Conservation (phyloP, 2,888 invertebrate genomes). For the Rhodophaea formosa region DNA sequence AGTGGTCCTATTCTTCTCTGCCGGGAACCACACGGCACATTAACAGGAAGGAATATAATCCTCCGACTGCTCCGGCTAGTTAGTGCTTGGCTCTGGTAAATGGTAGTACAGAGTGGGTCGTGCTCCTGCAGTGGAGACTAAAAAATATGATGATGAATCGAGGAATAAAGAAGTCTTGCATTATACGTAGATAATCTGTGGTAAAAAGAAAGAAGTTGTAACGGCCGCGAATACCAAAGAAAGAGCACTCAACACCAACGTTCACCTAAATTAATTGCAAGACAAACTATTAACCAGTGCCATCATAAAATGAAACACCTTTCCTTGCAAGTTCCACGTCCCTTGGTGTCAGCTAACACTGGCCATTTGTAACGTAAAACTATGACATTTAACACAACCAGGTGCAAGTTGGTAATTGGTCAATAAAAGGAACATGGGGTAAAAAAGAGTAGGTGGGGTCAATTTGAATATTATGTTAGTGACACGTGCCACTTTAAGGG, state of each 20-base stretch:
- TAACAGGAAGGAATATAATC: no score
- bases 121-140: no score
- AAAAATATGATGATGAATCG: no score
- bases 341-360: background rate
- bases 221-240: conserved; percentile 9
- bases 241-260: background rate
- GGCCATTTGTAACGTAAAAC: conserved; percentile 7
- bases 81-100: no score
- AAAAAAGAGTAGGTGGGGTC: conserved; percentile 10
- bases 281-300: background rate
- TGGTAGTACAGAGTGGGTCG: no score
- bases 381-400: conserved; percentile 11
- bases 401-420: conserved; percentile 7
- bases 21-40: no score
- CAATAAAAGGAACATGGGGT: conserved; percentile 11
- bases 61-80: no score
- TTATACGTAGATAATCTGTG: no score
- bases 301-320: background rate
- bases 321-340: background rate
- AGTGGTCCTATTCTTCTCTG: no score
- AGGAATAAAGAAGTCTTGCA: no score
- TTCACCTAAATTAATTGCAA: conserved; percentile 2
- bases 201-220: background rate
- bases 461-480: background rate
- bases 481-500: conserved; percentile 3